These are phyloP conservation scores for Phyllostomus discolor DNA, from an alignment of 2,113 vertebrate species.

Conservation along the genomic window DNA sequence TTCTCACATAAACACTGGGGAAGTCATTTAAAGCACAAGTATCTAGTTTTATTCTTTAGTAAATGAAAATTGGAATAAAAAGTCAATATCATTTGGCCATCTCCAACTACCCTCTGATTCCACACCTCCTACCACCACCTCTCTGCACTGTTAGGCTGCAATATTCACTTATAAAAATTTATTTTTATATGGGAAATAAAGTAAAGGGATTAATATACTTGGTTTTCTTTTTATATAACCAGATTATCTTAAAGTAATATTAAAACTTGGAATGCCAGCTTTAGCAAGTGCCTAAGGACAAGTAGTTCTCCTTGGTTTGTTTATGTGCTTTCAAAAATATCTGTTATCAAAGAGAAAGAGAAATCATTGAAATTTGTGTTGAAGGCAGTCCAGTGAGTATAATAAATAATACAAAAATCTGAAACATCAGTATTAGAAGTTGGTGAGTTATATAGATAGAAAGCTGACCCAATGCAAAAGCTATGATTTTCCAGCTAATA, in stretches of 20 bases:
- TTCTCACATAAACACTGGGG: neutral
- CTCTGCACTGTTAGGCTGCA: neutral
- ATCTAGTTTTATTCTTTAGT: neutral
- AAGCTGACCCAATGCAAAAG: neutral
- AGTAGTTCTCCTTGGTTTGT: neutral
- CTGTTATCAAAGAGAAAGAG: neutral
- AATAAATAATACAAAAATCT: neutral
- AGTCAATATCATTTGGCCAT: neutral
- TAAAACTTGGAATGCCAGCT: neutral
- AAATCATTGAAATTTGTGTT: conserved; percentile 5
- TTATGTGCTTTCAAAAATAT: neutral
- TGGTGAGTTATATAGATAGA: neutral
- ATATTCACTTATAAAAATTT: neutral
- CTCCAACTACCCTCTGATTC: neutral
- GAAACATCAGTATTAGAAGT: neutral
- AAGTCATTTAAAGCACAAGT: conserved; percentile 17
- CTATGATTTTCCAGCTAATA: conserved; percentile 41
- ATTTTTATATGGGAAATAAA: neutral
- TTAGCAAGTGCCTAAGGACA: neutral
- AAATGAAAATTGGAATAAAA: neutral
- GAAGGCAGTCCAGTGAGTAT: neutral
- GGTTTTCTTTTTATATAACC: neutral
- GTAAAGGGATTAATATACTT: neutral
- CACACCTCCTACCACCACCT: neutral
- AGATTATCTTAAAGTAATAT: neutral